A percentile compares a stretch with the other conserved stretches of the same genome.
phyloP scores from a whole-genome alignment of 2,888 invertebrate species.

The Ypsolopha sequella region DNA sequence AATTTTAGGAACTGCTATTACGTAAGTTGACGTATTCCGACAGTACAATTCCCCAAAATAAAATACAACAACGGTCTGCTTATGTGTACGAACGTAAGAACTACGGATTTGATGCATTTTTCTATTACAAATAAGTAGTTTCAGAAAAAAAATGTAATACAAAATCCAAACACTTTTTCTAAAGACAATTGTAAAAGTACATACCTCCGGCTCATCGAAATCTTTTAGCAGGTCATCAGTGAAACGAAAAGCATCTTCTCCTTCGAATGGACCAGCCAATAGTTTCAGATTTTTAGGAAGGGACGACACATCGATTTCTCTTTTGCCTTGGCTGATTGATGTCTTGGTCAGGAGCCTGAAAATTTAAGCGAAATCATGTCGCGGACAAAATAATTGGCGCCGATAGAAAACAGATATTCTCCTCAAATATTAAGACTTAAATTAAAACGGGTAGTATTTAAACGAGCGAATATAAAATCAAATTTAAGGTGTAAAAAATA shows the following conservation, averaged over 20 bases:
- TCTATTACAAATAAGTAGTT: too few relatives aligned
- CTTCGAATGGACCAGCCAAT: constrained; percentile 37
- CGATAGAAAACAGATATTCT: not conserved
- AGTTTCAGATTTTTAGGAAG: constrained; percentile 46
- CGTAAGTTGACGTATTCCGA: not conserved
- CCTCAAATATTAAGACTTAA: not conserved
- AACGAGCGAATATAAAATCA: too few relatives aligned
- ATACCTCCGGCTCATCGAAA: constrained; percentile 51
- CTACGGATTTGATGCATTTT: not conserved
- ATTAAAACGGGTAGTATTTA: too few relatives aligned
- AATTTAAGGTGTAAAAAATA: too few relatives aligned
- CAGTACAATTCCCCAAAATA: not conserved
- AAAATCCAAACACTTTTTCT: not conserved
- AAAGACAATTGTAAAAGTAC: not conserved
- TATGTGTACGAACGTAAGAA: too few relatives aligned
- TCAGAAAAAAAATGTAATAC: not conserved
- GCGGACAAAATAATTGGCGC: not conserved
- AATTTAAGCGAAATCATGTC: not conserved
- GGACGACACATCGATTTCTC: constrained; percentile 35
- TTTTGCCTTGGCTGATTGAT: constrained; percentile 15
- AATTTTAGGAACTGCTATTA: not conserved
- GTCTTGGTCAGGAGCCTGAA: constrained; percentile 42
- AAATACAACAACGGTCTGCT: too few relatives aligned
- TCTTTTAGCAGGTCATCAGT: constrained; percentile 35
- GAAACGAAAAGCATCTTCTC: constrained; percentile 28